Conservation (phyloP, 2,888 invertebrate genomes). For the Ctena decussata region DNA sequence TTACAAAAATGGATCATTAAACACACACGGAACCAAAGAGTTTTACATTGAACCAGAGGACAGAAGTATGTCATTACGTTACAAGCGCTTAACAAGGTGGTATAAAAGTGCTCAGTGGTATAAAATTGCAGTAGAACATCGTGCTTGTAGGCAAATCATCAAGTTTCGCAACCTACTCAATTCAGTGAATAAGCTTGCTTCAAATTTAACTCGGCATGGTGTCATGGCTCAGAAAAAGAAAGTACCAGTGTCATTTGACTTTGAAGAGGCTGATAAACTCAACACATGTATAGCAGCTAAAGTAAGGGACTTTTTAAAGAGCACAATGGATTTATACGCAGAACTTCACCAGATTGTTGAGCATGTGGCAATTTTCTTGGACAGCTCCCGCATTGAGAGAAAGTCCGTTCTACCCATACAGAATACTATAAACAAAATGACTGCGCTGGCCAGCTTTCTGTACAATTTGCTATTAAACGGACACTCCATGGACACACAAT, state of each 20-base stretch:
- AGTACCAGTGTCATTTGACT: slow-evolving; percentile 3
- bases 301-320: slow-evolving; percentile 42
- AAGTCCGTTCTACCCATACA: background rate
- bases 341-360: slow-evolving; percentile 69
- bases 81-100: slow-evolving; percentile 17
- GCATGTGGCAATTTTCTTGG: slow-evolving; percentile 58
- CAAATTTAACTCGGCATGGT: background rate
- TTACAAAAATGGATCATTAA: slow-evolving; percentile 6
- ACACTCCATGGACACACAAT: background rate
- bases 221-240: background rate
- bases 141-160: slow-evolving; percentile 35
- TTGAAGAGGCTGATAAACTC: slow-evolving; percentile 5
- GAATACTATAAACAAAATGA: background rate
- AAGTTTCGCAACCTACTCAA: background rate
- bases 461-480: background rate
- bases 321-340: slow-evolving; percentile 56
- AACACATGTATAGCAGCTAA: slow-evolving; percentile 28
- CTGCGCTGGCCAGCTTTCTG: background rate
- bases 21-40: slow-evolving; percentile 21
- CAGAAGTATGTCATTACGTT: background rate
- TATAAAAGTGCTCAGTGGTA: slow-evolving; percentile 62
- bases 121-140: slow-evolving; percentile 53
- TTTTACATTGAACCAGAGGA: background rate
- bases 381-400: background rate
- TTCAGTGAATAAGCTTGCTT: background rate